These are phyloP conservation scores for Dromococcyx pavoninus DNA, from an alignment of 2,797 vertebrate species.

Conservation along the genomic window DNA sequence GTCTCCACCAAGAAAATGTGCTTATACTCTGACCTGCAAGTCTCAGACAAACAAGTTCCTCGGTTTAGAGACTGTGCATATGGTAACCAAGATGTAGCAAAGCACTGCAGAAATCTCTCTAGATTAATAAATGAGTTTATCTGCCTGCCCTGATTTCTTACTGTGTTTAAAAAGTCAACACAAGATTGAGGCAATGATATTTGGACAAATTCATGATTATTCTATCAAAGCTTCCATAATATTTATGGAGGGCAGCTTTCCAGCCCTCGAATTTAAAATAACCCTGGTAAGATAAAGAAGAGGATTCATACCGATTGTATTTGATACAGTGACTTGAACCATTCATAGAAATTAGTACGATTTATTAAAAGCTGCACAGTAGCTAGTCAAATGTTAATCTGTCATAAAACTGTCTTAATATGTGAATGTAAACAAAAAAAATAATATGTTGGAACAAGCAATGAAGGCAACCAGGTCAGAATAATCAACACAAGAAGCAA, in stretches of 20 bases:
- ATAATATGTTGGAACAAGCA: background rate
- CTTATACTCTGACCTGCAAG: background rate
- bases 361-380: background rate
- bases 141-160: background rate
- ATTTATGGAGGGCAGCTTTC: background rate
- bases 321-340: background rate
- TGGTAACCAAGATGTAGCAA: background rate
- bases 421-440: background rate
- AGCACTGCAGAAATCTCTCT: background rate
- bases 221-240: background rate
- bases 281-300: background rate
- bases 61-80: background rate
- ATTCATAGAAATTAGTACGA: background rate
- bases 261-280: background rate
- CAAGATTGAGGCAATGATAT: background rate
- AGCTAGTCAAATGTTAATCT: background rate
- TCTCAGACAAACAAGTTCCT: background rate
- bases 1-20: background rate
- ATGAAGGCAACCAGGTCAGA: background rate
- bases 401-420: background rate
- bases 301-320: background rate
- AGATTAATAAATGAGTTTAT: background rate
- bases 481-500: background rate
- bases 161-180: background rate
- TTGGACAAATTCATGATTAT: background rate